These are phyloP conservation scores for Synaphobranchus kaupii DNA, from an alignment of 2,797 vertebrate species.

Conservation along the genomic window DNA sequence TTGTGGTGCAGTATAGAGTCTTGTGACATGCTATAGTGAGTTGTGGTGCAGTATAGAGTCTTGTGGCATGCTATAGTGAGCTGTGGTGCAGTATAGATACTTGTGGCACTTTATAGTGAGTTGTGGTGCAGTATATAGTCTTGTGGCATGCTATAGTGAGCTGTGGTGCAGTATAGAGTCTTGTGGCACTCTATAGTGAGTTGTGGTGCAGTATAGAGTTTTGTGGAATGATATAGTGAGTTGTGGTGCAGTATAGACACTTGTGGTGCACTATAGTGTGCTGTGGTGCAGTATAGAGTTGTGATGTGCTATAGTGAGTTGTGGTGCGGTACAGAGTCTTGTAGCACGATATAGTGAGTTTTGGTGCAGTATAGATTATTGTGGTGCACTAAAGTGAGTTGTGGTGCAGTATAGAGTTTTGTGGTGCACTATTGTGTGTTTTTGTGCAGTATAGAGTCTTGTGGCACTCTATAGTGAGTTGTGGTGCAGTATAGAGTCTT, in stretches of 20 bases:
- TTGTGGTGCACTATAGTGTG: background rate
- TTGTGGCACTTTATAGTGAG: background rate
- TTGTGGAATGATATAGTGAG: background rate
- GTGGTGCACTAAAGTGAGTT: background rate
- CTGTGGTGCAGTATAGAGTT: background rate
- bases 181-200: background rate
- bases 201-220: background rate
- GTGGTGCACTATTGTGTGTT: background rate
- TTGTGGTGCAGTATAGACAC: background rate
- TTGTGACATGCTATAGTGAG: no score
- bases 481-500: no score
- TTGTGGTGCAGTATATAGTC: background rate
- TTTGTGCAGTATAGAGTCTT: background rate
- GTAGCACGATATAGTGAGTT: conserved; percentile 7
- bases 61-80: background rate
- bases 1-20: no score
- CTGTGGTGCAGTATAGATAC: no score
- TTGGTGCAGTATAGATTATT: conserved; percentile 12
- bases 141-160: background rate
- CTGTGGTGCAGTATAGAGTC: conserved; percentile 37
- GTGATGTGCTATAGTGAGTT: conserved; percentile 41
- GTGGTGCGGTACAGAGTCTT: conserved; percentile 45
- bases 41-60: no score
- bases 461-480: no score
- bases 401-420: background rate